Base-by-base conservation (phyloP, 2,888 invertebrate genomes). In the Norana najaformis region DNA sequence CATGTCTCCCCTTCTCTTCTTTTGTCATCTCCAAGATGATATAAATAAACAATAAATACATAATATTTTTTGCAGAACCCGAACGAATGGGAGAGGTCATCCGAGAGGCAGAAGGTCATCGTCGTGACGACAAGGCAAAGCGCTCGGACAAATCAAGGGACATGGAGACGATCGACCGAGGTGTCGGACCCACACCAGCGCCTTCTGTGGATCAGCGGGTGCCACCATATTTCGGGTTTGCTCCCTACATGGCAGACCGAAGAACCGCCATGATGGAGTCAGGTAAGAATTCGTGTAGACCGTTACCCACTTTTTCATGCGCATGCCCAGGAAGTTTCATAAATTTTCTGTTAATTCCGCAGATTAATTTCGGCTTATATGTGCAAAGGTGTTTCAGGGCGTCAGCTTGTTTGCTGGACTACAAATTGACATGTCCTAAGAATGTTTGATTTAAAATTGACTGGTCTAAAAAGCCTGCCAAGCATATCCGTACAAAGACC, bases 101-200 rank as follows among this genome's bases (percentile, higher is more conserved):
- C 8, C 85, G 37, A 37, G 37, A 85, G 35, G 85, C 37, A 23
- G 85, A 37, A 35, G 85, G 85, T 37, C 35, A 85, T 37, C 35
- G 85, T 85, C 85, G 35, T 85, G 85, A 85, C 85, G 85, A 37
- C 85, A 35, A n/a, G 37, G 85, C 16, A n/a, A 85, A 23, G 85
- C 85, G 85, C 37, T 85, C 85, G 1, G 85, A 85, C 37, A 85
- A 37, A 85, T 37, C 85, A 3, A 35, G 85, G 37, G 85, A 85
- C 35, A 85, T 94, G 90, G 94, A 94, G 92, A 94, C 94, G 23
- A 93, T 94, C 34, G 94, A 94, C 91, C 92, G 94, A 83, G 94
- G 94, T 88, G 94, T 94, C 39, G 94, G 94, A n/a, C 94, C 94
- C 34, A 94, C 94, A 37, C 94, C 94, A 20, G 92, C 93, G 35